These are phyloP conservation scores for Oligia fasciuncula DNA, from an alignment of 2,888 invertebrate species.

Conservation along the genomic window DNA sequence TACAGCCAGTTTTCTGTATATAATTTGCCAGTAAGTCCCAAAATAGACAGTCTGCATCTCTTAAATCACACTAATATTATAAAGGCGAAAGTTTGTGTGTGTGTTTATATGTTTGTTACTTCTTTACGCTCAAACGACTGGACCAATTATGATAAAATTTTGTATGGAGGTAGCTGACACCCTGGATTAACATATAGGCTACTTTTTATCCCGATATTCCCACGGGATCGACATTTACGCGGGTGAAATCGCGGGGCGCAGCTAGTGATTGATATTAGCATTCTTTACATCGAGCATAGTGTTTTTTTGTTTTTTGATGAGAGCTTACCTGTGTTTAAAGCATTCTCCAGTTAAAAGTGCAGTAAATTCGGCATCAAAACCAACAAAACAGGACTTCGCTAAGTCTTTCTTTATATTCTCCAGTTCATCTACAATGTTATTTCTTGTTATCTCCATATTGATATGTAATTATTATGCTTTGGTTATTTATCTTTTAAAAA, in stretches of 20 bases:
- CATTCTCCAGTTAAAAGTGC: conserved; percentile 85
- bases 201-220: no score
- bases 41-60: not conserved
- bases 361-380: conserved; percentile 94
- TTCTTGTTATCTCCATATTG: conserved; percentile 91
- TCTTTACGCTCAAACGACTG: no score
- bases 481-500: not conserved
- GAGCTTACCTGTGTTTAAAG: conserved; percentile 88
- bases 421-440: conserved; percentile 90
- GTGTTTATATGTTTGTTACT: no score
- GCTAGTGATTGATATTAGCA: not conserved
- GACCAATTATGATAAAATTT: no score
- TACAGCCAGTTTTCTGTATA: not conserved
- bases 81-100: no score
- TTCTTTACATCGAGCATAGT: not conserved
- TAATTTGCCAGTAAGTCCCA: not conserved
- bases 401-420: conserved; percentile 89
- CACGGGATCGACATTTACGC: no score
- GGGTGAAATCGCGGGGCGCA: no score
- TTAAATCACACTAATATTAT: not conserved
- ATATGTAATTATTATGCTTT: conserved; percentile 2
- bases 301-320: not conserved
- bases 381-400: conserved; percentile 90
- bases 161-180: no score
- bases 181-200: no score